Evolutionary conservation across 2,113 vertebrate genomes (phyloP).

Genomic region (Corvus cornix): DNA sequence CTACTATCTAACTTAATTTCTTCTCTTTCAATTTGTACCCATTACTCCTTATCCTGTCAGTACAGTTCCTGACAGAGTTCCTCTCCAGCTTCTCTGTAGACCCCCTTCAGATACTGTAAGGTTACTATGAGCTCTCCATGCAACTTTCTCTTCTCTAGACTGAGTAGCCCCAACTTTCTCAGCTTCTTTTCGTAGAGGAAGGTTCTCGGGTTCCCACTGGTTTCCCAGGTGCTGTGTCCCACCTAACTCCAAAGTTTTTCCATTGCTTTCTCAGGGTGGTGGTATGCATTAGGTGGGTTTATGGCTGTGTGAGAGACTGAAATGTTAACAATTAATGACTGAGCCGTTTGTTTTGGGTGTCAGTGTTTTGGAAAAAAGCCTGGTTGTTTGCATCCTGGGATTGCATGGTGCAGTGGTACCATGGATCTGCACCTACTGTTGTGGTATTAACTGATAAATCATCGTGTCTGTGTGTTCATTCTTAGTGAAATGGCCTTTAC

Average conservation of each 20-base stretch:
- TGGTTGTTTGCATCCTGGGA: fast-evolving
- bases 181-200: fast-evolving
- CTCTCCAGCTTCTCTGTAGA: background rate
- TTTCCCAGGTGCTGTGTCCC: background rate
- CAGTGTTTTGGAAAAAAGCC: background rate
- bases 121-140: background rate
- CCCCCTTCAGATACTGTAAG: background rate
- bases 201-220: fast-evolving
- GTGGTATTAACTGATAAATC: background rate
- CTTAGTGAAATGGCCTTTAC: background rate
- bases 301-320: background rate
- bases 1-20: background rate
- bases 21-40: background rate
- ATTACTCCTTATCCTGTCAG: background rate
- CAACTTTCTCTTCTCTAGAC: background rate
- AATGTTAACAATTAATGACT: too few relatives aligned
- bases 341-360: background rate
- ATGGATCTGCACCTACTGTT: background rate
- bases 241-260: fast-evolving
- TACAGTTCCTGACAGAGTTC: background rate
- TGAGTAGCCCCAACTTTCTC: background rate
- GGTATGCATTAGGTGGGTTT: background rate
- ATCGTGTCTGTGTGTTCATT: fast-evolving
- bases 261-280: fast-evolving
- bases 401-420: background rate